A percentile compares a stretch with the other conserved stretches of the same genome.
phyloP scores from a whole-genome alignment of 2,797 vertebrate genomes.

The Poeciliopsis gracilis region DNA sequence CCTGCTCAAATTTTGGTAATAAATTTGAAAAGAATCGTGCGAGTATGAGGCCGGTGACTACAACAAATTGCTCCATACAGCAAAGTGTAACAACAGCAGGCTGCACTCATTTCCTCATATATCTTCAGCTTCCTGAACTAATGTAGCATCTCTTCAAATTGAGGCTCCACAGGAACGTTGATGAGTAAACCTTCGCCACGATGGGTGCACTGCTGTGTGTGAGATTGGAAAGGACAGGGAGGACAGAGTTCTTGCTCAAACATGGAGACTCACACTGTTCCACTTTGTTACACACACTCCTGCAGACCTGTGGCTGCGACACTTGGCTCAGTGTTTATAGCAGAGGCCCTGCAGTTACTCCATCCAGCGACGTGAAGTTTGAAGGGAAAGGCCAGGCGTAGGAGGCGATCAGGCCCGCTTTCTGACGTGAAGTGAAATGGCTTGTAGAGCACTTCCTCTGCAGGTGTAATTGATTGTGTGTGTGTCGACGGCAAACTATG shows the following conservation, averaged over 20 bases:
- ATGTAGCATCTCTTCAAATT: slow-evolving; percentile 64
- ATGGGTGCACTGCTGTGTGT: slow-evolving; percentile 71
- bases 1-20: not conserved
- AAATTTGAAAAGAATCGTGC: slow-evolving; percentile 18
- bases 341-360: slow-evolving; percentile 41
- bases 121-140: slow-evolving; percentile 56
- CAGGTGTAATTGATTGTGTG: slow-evolving; percentile 43
- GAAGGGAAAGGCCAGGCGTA: slow-evolving; percentile 34
- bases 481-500: slow-evolving; percentile 5
- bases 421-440: slow-evolving; percentile 41
- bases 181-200: slow-evolving; percentile 70
- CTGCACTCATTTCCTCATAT: slow-evolving; percentile 39
- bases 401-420: slow-evolving; percentile 57
- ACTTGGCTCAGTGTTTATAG: slow-evolving; percentile 51
- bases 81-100: slow-evolving; percentile 29
- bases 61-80: slow-evolving; percentile 49
- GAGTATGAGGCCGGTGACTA: slow-evolving; percentile 32
- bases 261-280: slow-evolving; percentile 58
- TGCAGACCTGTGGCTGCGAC: slow-evolving; percentile 54
- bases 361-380: slow-evolving; percentile 51
- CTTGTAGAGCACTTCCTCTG: slow-evolving; percentile 36
- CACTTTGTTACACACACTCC: slow-evolving; percentile 46
- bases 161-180: slow-evolving; percentile 68
- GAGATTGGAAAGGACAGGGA: slow-evolving; percentile 75
- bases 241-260: slow-evolving; percentile 63